phyloP scores from a whole-genome alignment of 1,140 invertebrate genomes.

The Microplitis mediator region DNA sequence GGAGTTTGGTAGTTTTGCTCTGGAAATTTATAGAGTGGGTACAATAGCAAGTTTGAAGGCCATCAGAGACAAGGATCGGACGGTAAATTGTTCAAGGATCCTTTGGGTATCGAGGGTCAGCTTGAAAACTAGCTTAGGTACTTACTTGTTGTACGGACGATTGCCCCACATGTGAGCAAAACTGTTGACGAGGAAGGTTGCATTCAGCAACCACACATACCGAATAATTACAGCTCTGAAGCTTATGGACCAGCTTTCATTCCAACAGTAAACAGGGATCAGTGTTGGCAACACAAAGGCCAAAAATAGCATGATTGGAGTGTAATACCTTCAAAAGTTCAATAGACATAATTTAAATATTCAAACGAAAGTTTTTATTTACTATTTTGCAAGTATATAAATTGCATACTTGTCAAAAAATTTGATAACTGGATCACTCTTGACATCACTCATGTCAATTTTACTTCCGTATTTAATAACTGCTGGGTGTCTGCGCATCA shows the following conservation, averaged over 20 bases:
- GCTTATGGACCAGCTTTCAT: conserved; percentile 69
- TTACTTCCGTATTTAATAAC: conserved; percentile 68
- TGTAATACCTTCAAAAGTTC: conserved; percentile 70
- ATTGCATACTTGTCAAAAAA: conserved; percentile 71
- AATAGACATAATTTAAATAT: neutral
- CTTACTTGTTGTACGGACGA: conserved; percentile 74
- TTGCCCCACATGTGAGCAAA: conserved; percentile 83
- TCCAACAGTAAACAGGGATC: conserved; percentile 77
- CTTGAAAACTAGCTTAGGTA: conserved; percentile 13
- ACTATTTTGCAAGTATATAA: neutral
- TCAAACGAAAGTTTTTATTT: neutral
- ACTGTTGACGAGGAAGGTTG: conserved; percentile 90
- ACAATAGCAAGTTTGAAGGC: neutral
- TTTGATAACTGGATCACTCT: conserved; percentile 74
- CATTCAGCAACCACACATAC: conserved; percentile 80
- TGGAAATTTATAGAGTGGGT: neutral
- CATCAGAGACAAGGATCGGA: neutral
- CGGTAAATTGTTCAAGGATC: neutral
- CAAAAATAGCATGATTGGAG: conserved; percentile 67
- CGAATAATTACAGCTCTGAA: conserved; percentile 71
- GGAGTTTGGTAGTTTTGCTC: neutral
- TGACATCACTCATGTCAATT: conserved; percentile 77
- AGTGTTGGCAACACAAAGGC: conserved; percentile 81
- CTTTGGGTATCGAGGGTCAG: neutral
- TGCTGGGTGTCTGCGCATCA: conserved; percentile 78